Evolutionary conservation across 2,113 vertebrate species (phyloP).

Genomic region (Ovibos moschatus): DNA sequence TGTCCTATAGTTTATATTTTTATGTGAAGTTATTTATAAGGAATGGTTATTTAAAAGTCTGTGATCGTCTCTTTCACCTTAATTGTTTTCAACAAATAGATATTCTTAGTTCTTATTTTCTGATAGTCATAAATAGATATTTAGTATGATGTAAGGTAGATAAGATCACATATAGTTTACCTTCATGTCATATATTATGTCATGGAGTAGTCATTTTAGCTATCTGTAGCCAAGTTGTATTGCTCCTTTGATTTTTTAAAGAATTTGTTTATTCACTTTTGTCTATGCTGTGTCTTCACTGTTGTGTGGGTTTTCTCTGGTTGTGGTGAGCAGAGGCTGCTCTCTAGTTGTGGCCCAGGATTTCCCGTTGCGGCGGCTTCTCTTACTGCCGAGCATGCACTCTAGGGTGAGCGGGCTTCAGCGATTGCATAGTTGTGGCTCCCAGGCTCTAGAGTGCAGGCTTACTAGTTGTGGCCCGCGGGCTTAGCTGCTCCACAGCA

Average conservation of each 20-base stretch:
- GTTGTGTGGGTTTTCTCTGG: neutral
- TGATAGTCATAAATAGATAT: neutral
- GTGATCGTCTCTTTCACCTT: neutral
- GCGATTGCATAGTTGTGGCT: accelerated
- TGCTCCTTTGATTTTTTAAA: neutral
- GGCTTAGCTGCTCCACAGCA: neutral
- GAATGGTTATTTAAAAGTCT: neutral
- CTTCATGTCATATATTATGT: neutral
- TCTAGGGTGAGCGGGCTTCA: neutral
- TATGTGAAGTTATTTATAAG: neutral
- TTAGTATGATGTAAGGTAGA: neutral
- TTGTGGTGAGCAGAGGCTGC: neutral
- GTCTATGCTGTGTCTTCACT: neutral
- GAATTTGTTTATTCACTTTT: neutral
- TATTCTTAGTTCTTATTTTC: neutral
- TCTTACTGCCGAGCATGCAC: neutral
- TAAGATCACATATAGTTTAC: neutral
- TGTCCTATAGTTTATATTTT: neutral
- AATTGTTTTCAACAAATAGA: neutral
- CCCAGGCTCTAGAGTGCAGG: neutral
- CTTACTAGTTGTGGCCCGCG: neutral
- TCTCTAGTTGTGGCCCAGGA: neutral
- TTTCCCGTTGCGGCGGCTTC: accelerated
- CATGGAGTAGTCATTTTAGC: neutral
- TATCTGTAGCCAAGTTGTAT: neutral